phyloP scores from a whole-genome alignment of 2,888 invertebrate genomes.

The Scaptomyza flava region DNA sequence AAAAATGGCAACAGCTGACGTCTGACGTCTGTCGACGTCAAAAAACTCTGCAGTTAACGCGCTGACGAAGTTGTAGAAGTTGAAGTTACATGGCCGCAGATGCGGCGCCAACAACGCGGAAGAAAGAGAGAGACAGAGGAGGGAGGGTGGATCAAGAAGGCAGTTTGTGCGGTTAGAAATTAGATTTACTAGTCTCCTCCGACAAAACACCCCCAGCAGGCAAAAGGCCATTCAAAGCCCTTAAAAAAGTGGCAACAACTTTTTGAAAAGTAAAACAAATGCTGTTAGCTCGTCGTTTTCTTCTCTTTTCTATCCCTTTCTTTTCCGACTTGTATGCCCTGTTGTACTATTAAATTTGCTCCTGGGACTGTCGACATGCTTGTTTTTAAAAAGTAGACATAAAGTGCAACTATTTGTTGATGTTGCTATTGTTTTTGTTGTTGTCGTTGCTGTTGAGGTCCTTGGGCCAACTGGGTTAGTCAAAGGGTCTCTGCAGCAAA shows the following conservation, averaged over 20 bases:
- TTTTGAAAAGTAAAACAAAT: conserved; percentile 69
- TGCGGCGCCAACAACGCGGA: conserved; percentile 24
- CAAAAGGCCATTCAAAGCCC: conserved; percentile 46
- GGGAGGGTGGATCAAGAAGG: neutral
- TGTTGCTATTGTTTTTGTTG: conserved; percentile 10
- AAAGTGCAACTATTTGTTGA: conserved; percentile 57
- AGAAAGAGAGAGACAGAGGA: conserved; percentile 1
- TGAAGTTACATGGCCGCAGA: conserved; percentile 63
- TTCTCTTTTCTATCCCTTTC: neutral
- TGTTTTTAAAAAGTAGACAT: conserved; percentile 37
- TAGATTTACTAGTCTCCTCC: conserved; percentile 71
- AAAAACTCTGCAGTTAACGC: conserved; percentile 60
- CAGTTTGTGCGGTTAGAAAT: conserved; percentile 67
- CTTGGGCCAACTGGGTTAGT: conserved; percentile 42
- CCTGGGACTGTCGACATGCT: conserved; percentile 60
- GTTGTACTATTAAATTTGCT: conserved; percentile 66
- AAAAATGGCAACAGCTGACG: conserved; percentile 65
- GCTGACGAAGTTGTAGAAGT: conserved; percentile 62
- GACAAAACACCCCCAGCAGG: conserved; percentile 20
- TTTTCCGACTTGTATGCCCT: conserved; percentile 31
- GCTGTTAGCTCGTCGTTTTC: conserved; percentile 39
- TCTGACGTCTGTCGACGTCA: conserved; percentile 43
- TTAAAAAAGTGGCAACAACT: conserved; percentile 62
- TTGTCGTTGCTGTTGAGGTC: conserved; percentile 39
- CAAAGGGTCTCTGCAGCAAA: conserved; percentile 30